These are phyloP conservation scores for Chamaetylas fuelleborni DNA, from an alignment of 2,113 vertebrate species.

Conservation along the genomic window DNA sequence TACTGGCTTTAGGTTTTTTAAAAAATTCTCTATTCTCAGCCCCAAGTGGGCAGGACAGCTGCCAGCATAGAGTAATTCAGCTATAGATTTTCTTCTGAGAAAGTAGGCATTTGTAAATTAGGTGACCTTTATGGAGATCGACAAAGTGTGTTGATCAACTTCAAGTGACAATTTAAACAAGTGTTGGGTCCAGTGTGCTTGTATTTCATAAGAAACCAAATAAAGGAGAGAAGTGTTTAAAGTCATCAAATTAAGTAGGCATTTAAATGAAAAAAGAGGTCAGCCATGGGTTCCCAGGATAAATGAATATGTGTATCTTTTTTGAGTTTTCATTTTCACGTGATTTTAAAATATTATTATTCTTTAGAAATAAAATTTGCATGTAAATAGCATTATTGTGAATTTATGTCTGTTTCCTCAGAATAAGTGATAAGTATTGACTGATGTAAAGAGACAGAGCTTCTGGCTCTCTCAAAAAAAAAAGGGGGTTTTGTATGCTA, in stretches of 20 bases:
- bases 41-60: conserved; percentile 46
- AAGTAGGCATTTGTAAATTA: conserved; percentile 56
- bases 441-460: not conserved
- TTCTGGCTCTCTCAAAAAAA: not conserved
- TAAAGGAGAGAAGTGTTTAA: conserved; percentile 45
- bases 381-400: conserved; percentile 45
- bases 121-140: conserved; percentile 68
- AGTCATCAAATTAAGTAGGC: conserved; percentile 46
- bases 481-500: not conserved
- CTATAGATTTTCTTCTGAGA: conserved; percentile 52
- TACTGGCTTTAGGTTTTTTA: not conserved
- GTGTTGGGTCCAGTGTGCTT: conserved; percentile 37
- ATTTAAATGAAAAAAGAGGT: conserved; percentile 68
- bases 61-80: conserved; percentile 53
- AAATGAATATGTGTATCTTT: conserved; percentile 41
- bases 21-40: not conserved
- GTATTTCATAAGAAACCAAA: conserved; percentile 35
- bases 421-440: not conserved
- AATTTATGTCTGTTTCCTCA: not conserved
- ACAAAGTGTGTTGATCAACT: conserved; percentile 69
- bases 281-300: conserved; percentile 22
- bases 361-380: conserved; percentile 53
- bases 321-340: conserved; percentile 30
- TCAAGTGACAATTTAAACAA: conserved; percentile 52
- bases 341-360: conserved; percentile 38